These are phyloP conservation scores for Palloptera scutellata DNA, from an alignment of 2,888 invertebrate genomes.

Conservation along the genomic window DNA sequence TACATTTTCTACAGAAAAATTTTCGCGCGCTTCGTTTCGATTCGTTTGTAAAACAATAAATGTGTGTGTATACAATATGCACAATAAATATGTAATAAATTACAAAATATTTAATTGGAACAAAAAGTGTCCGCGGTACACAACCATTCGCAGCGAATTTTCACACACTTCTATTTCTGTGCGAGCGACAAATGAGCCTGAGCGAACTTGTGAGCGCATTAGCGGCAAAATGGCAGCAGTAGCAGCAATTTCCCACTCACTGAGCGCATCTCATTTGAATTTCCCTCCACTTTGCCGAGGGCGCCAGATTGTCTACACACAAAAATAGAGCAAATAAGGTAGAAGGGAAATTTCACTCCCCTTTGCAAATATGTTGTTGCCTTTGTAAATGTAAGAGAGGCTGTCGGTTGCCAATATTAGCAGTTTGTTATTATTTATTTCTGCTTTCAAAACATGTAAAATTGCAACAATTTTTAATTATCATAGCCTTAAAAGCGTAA, in stretches of 20 bases:
- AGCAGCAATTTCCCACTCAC: background rate
- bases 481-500: too few species aligned
- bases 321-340: background rate
- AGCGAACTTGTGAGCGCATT: background rate
- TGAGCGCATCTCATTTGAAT: background rate
- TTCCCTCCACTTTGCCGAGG: background rate
- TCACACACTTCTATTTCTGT: slow-evolving; percentile 27
- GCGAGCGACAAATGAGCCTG: slow-evolving; percentile 21
- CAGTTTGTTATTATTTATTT: too few species aligned
- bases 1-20: background rate
- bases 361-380: too few species aligned
- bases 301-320: slow-evolving; percentile 1
- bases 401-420: too few species aligned
- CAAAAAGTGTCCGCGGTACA: slow-evolving; percentile 15
- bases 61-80: too few species aligned
- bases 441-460: too few species aligned
- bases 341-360: background rate
- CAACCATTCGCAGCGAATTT: slow-evolving; percentile 23
- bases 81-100: too few species aligned
- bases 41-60: background rate
- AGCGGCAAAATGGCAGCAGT: too few species aligned
- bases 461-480: too few species aligned
- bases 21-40: background rate
- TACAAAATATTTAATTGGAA: background rate
- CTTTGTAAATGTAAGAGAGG: too few species aligned